Percentiles rank a stretch among this genome's conserved stretches.
These are phyloP conservation scores for Pangasius larnaudii DNA, from an alignment of 2,797 vertebrate species.

Conservation along the genomic window DNA sequence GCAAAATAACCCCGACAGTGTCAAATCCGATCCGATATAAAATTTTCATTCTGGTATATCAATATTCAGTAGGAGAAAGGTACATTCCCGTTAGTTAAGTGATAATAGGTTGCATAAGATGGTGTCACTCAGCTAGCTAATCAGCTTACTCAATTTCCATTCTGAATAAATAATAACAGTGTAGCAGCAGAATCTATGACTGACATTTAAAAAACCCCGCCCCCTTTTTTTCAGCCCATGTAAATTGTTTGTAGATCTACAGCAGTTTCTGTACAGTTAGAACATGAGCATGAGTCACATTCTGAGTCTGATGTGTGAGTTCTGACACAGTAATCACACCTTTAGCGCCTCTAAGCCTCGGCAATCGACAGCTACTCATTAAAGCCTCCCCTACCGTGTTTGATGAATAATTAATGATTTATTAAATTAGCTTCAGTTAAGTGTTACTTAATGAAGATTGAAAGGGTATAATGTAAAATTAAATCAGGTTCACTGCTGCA, in stretches of 20 bases:
- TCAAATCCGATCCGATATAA: not conserved
- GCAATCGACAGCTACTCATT: conserved; percentile 29
- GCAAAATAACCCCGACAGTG: not conserved
- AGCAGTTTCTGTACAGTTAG: not conserved
- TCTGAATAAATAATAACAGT: not conserved
- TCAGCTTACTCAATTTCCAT: not conserved
- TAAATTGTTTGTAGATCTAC: not conserved
- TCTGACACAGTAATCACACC: conserved; percentile 5
- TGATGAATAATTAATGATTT: conserved; percentile 34
- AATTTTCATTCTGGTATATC: not conserved
- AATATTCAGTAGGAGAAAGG: not conserved
- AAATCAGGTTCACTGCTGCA: not conserved
- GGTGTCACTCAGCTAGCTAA: not conserved
- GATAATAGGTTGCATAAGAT: not conserved
- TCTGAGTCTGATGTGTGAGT: not conserved
- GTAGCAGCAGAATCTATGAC: not conserved
- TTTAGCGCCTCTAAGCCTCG: not conserved
- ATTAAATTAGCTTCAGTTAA: conserved; percentile 19
- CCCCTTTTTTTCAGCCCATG: not conserved
- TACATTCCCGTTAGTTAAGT: not conserved
- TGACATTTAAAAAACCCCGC: not conserved
- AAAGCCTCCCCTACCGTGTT: conserved; percentile 19
- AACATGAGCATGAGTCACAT: not conserved
- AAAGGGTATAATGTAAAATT: not conserved
- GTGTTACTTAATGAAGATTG: conserved; percentile 25